Conservation (phyloP, 2,888 invertebrate genomes). For the Trachelus stipa region DNA sequence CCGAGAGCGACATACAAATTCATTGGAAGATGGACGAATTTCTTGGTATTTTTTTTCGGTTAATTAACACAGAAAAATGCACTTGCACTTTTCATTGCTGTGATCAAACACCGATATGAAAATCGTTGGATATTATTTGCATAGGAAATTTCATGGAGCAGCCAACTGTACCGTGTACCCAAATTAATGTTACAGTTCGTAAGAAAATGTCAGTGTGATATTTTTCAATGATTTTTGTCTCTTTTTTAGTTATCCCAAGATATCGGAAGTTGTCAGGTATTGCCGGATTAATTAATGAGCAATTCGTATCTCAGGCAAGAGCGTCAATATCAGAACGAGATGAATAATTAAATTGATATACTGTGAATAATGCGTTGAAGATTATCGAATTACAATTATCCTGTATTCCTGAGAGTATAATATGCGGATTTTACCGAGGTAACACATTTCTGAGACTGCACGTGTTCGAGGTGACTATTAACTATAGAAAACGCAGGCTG, state of each 20-base stretch:
- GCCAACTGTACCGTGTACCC: not conserved
- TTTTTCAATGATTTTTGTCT: not conserved
- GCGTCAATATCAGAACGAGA: not conserved
- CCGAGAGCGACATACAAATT: not conserved
- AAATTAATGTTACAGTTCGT: not conserved
- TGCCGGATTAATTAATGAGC: not conserved
- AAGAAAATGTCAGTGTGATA: not conserved
- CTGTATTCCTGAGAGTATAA: not conserved
- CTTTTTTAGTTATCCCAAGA: not conserved
- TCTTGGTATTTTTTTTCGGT: not conserved
- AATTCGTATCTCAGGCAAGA: not conserved
- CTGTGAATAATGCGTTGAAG: not conserved
- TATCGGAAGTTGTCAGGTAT: not conserved
- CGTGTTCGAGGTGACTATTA: not conserved
- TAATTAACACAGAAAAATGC: not conserved
- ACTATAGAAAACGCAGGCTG: not conserved
- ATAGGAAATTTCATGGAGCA: not conserved
- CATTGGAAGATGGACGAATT: not conserved
- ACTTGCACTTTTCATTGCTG: not conserved
- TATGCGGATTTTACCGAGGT: slow-evolving; percentile 2
- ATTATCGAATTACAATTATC: slow-evolving; percentile 6
- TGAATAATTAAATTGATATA: not conserved
- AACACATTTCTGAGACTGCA: not conserved
- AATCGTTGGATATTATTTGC: not conserved
- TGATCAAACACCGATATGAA: not conserved